Evolutionary conservation across 2,797 vertebrate species (phyloP).

Genomic region (Sorex maritimensis): DNA sequence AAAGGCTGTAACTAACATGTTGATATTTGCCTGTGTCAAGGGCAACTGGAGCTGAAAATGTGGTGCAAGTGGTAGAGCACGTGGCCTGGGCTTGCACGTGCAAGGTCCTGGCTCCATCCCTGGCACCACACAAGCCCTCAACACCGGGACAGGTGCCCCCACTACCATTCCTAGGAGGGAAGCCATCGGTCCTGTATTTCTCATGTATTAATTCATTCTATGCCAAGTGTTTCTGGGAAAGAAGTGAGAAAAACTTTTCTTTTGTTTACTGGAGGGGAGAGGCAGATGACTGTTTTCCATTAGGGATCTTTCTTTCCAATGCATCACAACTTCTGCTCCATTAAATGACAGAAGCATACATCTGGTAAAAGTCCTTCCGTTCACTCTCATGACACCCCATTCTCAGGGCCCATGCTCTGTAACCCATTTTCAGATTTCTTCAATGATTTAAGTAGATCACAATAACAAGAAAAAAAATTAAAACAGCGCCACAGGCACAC

Average conservation of each 20-base stretch:
- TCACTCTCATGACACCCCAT: constrained; percentile 23
- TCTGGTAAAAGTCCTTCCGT: background rate
- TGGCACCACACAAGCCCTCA: too few species aligned
- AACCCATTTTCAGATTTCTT: constrained; percentile 34
- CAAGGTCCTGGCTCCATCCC: too few species aligned
- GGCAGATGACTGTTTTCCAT: constrained; percentile 59
- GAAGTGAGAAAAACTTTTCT: background rate
- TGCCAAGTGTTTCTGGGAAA: too few species aligned
- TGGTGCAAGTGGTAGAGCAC: too few species aligned
- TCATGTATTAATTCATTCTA: too few species aligned
- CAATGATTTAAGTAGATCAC: constrained; percentile 45
- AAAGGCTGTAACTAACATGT: background rate
- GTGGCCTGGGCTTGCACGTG: too few species aligned
- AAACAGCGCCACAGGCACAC: background rate
- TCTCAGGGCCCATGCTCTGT: background rate
- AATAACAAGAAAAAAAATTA: background rate
- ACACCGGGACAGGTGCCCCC: too few species aligned
- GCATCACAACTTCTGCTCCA: constrained; percentile 20
- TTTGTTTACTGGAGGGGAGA: background rate
- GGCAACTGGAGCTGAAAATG: background rate
- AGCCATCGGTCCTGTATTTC: too few species aligned
- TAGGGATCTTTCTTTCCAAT: constrained; percentile 48
- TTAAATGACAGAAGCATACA: background rate
- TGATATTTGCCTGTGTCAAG: background rate
- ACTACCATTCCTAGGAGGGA: too few species aligned